Evolutionary conservation across 2,113 vertebrate genomes (phyloP).

Genomic region (Pseudopipra pipra): DNA sequence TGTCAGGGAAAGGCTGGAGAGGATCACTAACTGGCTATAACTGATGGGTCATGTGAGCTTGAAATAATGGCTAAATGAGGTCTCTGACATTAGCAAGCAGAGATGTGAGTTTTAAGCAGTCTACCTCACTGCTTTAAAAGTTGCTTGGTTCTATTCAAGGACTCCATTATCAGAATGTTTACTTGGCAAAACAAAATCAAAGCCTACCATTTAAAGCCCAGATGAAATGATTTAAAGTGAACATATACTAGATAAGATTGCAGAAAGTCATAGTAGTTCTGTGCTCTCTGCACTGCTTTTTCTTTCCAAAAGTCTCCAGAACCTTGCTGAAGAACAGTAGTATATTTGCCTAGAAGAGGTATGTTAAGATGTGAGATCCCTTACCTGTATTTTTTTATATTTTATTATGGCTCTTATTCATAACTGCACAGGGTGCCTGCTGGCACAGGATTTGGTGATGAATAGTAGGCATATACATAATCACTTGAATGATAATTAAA

Average conservation of each 20-base stretch:
- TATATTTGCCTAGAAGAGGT: not conserved
- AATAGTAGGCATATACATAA: not conserved
- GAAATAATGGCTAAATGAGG: conserved; percentile 15
- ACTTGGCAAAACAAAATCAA: not conserved
- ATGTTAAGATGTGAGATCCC: not conserved
- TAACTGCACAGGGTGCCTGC: not conserved
- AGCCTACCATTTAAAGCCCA: not conserved
- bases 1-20: not conserved
- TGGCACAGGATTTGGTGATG: not conserved
- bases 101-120: not conserved
- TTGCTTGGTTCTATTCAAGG: not conserved
- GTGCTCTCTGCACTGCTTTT: not conserved
- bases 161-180: not conserved
- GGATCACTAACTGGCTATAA: not conserved
- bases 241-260: not conserved
- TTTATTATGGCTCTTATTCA: not conserved
- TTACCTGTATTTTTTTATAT: not conserved
- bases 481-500: not conserved
- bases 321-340: not conserved
- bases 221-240: not conserved
- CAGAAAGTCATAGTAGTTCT: not conserved
- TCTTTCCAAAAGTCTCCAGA: not conserved
- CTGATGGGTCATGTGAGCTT: not conserved
- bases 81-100: not conserved
- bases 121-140: not conserved